Conservation (phyloP, 2,888 invertebrate species). For the Pandemis corylana region DNA sequence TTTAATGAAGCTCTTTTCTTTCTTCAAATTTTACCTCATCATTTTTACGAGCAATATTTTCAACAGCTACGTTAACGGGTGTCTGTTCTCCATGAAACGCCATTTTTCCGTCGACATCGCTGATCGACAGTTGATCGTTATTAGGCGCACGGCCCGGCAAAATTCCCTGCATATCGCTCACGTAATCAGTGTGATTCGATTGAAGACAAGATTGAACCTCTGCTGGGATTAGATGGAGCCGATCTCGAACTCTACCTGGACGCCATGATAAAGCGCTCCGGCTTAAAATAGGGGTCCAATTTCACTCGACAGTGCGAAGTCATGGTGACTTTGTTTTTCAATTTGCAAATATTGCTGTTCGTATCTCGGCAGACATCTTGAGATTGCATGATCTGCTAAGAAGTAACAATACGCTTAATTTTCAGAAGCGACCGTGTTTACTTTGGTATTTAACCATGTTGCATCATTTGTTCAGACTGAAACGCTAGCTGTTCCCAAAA, state of each 20-base stretch:
- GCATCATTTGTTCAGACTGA: background rate
- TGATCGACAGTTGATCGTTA: conserved; percentile 37
- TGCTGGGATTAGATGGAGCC: conserved; percentile 43
- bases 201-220: conserved; percentile 45
- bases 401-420: background rate
- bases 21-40: background rate
- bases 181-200: conserved; percentile 46
- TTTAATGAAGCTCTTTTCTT: background rate
- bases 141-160: conserved; percentile 32
- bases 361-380: background rate
- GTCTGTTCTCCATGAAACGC: conserved; percentile 8
- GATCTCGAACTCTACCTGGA: conserved; percentile 34
- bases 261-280: conserved; percentile 34
- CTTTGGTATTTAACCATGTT: too few relatives aligned
- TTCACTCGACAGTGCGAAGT: background rate
- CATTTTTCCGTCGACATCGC: conserved; percentile 29
- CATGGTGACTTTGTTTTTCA: conserved; percentile 23
- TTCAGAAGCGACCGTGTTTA: too few relatives aligned
- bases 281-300: conserved; percentile 10
- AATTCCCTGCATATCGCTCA: conserved; percentile 44
- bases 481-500: background rate
- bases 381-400: background rate
- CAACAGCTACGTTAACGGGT: conserved; percentile 6
- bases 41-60: background rate
- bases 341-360: background rate